Percentiles rank a stretch among this genome's conserved stretches.
Conservation (phyloP, 2,888 invertebrate species). For the Griposia aprilina region DNA sequence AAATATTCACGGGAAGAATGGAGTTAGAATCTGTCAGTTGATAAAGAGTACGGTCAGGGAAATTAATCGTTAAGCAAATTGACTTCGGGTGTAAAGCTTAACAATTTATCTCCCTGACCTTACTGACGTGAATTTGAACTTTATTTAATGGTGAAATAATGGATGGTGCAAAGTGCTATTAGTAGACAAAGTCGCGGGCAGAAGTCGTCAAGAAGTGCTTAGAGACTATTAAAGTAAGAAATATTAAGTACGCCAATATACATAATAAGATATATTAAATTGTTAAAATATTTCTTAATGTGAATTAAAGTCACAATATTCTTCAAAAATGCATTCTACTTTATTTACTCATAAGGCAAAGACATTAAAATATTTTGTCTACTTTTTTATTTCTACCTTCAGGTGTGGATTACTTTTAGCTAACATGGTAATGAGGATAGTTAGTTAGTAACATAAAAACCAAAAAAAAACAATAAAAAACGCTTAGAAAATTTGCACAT, state of each 20-base stretch:
- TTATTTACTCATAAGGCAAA: background rate
- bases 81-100: background rate
- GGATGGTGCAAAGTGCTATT: too few species aligned
- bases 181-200: background rate
- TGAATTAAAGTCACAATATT: background rate
- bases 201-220: background rate
- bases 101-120: background rate
- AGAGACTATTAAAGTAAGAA: background rate
- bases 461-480: too few species aligned
- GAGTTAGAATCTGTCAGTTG: background rate
- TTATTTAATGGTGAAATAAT: background rate
- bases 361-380: background rate
- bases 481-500: background rate
- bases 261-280: too few species aligned
- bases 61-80: background rate
- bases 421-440: background rate
- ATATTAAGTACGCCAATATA: too few species aligned
- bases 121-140: background rate
- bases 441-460: too few species aligned
- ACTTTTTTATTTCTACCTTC: background rate
- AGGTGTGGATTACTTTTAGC: background rate
- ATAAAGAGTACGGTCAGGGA: background rate
- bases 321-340: background rate
- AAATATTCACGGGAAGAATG: background rate
- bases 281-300: too few species aligned